Conservation (phyloP, 2,888 invertebrate genomes). For the Melanchra persicariae region DNA sequence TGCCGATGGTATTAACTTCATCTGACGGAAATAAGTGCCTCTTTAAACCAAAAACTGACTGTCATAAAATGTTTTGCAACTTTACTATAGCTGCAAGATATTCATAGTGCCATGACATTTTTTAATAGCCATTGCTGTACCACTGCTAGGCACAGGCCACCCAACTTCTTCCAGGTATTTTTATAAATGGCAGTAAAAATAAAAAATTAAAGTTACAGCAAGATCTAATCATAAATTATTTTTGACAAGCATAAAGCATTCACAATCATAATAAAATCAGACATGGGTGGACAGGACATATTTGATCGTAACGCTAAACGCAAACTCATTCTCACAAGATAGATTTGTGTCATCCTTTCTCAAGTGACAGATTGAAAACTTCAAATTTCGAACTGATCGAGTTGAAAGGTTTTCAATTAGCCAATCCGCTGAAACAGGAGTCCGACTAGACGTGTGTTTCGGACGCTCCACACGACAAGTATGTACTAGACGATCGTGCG, state of each 20-base stretch:
- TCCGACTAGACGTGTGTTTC: conserved; percentile 75
- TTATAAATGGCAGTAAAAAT: neutral
- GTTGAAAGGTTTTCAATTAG: conserved; percentile 79
- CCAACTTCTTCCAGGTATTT: too few species aligned
- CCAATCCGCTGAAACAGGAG: conserved; percentile 73
- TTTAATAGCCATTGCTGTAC: too few species aligned
- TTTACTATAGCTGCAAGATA: too few species aligned
- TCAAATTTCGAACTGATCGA: conserved; percentile 66
- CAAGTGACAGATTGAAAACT: conserved; percentile 55
- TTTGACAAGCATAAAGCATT: neutral
- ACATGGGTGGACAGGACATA: neutral
- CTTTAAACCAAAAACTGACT: neutral
- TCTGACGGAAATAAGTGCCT: neutral
- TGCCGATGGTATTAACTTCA: conserved; percentile 4
- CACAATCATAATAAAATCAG: neutral
- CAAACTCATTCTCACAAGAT: conserved; percentile 3
- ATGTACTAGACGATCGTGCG: conserved; percentile 77
- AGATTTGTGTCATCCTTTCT: conserved; percentile 33
- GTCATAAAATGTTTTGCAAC: too few species aligned
- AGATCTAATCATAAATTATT: neutral
- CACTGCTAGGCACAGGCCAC: too few species aligned
- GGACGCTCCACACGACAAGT: conserved; percentile 75
- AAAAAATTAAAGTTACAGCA: neutral
- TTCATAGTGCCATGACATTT: too few species aligned
- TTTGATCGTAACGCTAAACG: neutral